These are phyloP conservation scores for Bombyx huttoni DNA, from an alignment of 2,888 invertebrate genomes.

Conservation along the genomic window DNA sequence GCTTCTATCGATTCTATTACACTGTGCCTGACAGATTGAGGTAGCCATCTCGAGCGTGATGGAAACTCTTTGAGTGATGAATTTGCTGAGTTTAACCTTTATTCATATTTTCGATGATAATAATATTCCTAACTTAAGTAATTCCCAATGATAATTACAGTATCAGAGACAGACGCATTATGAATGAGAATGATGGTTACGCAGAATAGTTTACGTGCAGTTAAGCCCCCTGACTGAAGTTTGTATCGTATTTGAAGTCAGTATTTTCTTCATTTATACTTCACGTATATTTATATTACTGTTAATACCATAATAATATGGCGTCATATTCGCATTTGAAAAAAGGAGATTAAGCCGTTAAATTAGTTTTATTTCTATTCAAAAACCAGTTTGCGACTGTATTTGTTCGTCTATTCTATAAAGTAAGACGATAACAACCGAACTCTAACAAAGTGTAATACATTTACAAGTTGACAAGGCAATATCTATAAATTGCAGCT, in stretches of 20 bases:
- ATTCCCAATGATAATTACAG: too few relatives aligned
- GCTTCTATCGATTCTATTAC: constrained; percentile 60
- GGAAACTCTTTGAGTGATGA: background rate
- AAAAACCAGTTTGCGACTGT: background rate
- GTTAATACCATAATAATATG: too few relatives aligned
- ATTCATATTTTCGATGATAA: background rate
- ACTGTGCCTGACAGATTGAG: constrained; percentile 51
- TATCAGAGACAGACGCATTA: too few relatives aligned
- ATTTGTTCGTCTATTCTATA: background rate
- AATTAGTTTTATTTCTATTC: too few relatives aligned
- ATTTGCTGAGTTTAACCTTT: constrained; percentile 4
- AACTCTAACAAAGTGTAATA: constrained; percentile 40
- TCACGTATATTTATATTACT: too few relatives aligned
- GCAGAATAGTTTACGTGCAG: too few relatives aligned
- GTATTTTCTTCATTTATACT: too few relatives aligned
- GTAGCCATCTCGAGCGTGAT: constrained; percentile 19
- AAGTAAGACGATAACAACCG: constrained; percentile 20
- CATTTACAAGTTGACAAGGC: constrained; percentile 53
- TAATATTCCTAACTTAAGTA: background rate
- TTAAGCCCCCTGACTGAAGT: too few relatives aligned
- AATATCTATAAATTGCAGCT: constrained; percentile 35
- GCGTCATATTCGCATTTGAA: too few relatives aligned
- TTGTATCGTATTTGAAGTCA: too few relatives aligned
- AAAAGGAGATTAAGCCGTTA: too few relatives aligned
- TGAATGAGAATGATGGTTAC: too few relatives aligned